Evolutionary conservation across 2,113 vertebrate species (phyloP), one percentile per base, ranked within the genome.

Genomic region (Dipodomys spectabilis): DNA sequence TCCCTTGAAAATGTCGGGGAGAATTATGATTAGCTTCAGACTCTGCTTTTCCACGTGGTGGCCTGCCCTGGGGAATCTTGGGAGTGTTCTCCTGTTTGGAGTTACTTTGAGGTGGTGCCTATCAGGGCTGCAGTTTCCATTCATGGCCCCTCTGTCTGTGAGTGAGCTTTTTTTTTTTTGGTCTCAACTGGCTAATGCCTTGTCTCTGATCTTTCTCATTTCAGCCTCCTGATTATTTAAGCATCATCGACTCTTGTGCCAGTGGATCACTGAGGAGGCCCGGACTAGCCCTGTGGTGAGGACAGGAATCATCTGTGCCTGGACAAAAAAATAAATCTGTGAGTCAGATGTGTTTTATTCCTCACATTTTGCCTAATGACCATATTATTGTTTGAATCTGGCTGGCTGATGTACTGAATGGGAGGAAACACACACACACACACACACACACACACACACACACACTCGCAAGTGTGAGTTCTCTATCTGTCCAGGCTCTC

Each of bases 401-500:
- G 2, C 88, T 32, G 0, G 2, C 77, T 78, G 32, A 10, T 1
- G 1, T 32, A 49, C 81, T 28, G 0, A 6, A 0, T 13, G 53
- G 53, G 53, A 57, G 53, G 53, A 13, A 57, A 18, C 53, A 57
- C 53, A 57, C 53, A 57, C 16, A 57, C 53, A 57, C 53, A 57
- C 53, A 57, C 53, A 57, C 53, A 57, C 53, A 57, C 53, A 57
- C 53, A 35, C 53, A 57, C 53, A 57, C 53, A 57, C 53, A 16
- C 49, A 53, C 49, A 53, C 49, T 11, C 11, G 12, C 49, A 53
- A 9, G 8, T 53, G 49, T 53, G 49, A 5, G 4, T 39, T 23
- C 0, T 0, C 0, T 2, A 13, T 4, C 7, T 32, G 13, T 2
- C 2, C 0, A 8, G 0, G 20, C 1, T 30, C 81, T 45, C 22